Evolutionary conservation across 2,113 vertebrate species (phyloP).

Genomic region (Malaclemys terrapin): DNA sequence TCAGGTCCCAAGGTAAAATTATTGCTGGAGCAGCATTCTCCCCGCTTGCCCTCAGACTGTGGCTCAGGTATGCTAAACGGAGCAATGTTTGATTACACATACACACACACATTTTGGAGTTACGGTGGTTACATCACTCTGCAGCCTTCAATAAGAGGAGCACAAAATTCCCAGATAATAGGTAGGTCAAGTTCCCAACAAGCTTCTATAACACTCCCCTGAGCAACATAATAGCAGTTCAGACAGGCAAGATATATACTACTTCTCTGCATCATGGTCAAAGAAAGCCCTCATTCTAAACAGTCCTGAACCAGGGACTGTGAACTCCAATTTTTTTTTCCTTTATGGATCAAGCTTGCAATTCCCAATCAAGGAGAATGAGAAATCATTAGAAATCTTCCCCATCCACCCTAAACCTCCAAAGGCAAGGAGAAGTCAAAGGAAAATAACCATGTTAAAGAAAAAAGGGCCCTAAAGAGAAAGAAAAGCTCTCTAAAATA

Average conservation of each 20-base stretch:
- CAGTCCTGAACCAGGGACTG: background rate
- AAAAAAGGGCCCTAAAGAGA: background rate
- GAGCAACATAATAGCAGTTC: fast-evolving
- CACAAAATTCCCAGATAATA: background rate
- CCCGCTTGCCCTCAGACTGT: background rate
- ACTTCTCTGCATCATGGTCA: background rate
- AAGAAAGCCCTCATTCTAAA: background rate
- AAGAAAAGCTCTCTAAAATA: background rate
- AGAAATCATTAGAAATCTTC: background rate
- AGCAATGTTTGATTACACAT: background rate
- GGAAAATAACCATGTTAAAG: background rate
- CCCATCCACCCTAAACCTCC: background rate
- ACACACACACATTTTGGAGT: background rate
- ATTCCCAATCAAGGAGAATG: background rate
- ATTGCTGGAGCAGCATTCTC: background rate
- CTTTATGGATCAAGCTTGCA: background rate
- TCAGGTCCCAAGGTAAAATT: background rate
- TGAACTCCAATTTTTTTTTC: background rate
- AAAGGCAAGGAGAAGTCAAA: background rate
- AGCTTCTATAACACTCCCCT: background rate
- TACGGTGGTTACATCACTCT: no score
- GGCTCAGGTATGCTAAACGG: background rate
- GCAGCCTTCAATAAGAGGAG: no score
- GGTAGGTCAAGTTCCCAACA: background rate
- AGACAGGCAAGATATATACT: background rate